Conservation (phyloP, 2,888 invertebrate species). For the Xestia c-nigrum region DNA sequence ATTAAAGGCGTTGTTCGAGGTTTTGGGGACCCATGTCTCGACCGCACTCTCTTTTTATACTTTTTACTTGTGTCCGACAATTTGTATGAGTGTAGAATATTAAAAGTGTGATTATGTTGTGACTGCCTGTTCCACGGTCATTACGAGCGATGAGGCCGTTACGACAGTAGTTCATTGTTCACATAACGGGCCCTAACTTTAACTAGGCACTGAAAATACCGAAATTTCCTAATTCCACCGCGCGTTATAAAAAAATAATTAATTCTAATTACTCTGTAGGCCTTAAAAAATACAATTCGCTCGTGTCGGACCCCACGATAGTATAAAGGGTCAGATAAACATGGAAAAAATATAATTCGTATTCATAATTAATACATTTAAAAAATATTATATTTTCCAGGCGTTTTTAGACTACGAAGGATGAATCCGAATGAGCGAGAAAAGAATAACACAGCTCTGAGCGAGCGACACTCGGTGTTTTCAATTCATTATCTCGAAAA, state of each 20-base stretch:
- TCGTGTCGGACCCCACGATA: conserved; percentile 74
- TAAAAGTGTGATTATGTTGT: conserved; percentile 59
- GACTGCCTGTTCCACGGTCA: conserved; percentile 39
- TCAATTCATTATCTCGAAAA: conserved; percentile 91
- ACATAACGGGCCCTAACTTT: conserved; percentile 47
- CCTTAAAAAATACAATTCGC: conserved; percentile 74
- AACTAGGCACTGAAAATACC: conserved; percentile 50
- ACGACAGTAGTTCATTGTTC: conserved; percentile 56
- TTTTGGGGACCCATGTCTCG: conserved; percentile 72
- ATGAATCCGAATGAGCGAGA: conserved; percentile 88
- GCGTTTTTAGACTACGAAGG: conserved; percentile 80
- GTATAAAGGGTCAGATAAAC: conserved; percentile 82
- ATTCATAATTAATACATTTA: conserved; percentile 87
- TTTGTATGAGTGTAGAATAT: conserved; percentile 60
- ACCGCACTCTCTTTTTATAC: conserved; percentile 67
- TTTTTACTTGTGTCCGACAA: conserved; percentile 64
- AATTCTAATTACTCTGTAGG: conserved; percentile 74
- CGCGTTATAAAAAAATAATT: conserved; percentile 67
- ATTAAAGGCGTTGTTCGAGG: conserved; percentile 83
- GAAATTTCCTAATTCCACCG: conserved; percentile 52
- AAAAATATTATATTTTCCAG: conserved; percentile 77
- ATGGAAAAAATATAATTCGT: conserved; percentile 81
- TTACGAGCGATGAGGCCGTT: conserved; percentile 56
- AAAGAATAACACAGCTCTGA: conserved; percentile 85
- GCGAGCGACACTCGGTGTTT: conserved; percentile 86